These are phyloP conservation scores for Nipponia nippon DNA, from an alignment of 2,113 vertebrate species.

Conservation along the genomic window DNA sequence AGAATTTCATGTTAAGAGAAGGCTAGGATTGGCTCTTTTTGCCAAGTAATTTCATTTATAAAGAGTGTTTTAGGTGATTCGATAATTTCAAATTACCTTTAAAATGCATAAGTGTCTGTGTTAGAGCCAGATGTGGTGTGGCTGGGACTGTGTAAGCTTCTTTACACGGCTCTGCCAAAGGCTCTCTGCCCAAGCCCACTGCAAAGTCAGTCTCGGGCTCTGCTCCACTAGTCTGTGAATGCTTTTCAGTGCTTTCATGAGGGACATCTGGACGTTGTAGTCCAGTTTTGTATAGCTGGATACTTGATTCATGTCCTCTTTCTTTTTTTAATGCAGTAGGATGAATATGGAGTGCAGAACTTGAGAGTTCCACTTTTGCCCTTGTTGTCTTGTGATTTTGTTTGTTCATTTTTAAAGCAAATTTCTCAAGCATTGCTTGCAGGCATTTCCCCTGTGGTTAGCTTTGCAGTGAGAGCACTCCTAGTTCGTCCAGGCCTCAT, in stretches of 20 bases:
- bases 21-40: neutral
- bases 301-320: slow-evolving; percentile 7
- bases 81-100: neutral
- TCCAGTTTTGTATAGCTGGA: neutral
- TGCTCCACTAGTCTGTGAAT: neutral
- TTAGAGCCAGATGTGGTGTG: neutral
- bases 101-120: neutral
- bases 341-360: slow-evolving; percentile 32
- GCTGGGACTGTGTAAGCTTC: neutral
- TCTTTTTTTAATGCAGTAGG: neutral
- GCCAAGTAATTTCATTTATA: neutral
- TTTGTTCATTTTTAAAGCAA: slow-evolving; percentile 31
- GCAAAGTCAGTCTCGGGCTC: slow-evolving; percentile 28
- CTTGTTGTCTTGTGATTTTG: neutral
- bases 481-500: slow-evolving; percentile 32
- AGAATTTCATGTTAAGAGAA: neutral
- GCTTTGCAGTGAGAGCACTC: slow-evolving; percentile 46
- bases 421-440: slow-evolving; percentile 50
- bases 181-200: slow-evolving; percentile 21
- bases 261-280: neutral
- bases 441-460: slow-evolving; percentile 41
- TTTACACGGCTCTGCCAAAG: neutral
- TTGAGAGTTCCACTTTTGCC: slow-evolving; percentile 38
- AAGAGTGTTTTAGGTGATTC: neutral
- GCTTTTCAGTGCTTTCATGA: neutral